Percentiles rank a stretch among this genome's conserved stretches.
These are phyloP conservation scores for Donacobius atricapilla DNA, from an alignment of 2,113 vertebrate genomes.

Conservation along the genomic window DNA sequence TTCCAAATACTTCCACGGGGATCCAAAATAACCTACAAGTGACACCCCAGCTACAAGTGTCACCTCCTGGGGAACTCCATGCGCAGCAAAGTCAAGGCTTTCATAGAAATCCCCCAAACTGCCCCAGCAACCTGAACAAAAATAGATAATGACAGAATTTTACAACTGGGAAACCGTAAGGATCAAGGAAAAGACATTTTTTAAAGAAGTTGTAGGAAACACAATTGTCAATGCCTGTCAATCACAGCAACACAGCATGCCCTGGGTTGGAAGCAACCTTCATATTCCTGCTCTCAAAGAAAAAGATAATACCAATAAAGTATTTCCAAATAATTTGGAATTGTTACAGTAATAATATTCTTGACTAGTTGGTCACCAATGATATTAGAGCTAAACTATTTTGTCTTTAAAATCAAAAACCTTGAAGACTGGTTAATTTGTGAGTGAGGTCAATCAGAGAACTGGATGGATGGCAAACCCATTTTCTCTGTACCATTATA, in stretches of 20 bases:
- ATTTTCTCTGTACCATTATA: background rate
- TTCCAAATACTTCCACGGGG: background rate
- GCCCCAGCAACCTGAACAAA: background rate
- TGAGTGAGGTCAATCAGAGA: background rate
- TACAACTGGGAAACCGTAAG: background rate
- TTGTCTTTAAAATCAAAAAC: background rate
- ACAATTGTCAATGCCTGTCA: background rate
- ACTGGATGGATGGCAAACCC: background rate
- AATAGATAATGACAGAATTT: background rate
- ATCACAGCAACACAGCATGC: background rate
- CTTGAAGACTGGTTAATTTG: background rate
- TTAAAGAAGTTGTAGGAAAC: background rate
- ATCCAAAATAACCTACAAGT: background rate
- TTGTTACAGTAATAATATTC: background rate
- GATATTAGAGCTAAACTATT: background rate
- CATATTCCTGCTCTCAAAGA: background rate
- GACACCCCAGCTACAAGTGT: background rate
- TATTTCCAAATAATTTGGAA: background rate
- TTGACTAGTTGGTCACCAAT: background rate
- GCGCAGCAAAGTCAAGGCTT: background rate
- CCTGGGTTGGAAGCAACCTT: background rate
- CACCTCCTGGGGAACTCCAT: background rate
- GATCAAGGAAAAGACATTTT: background rate
- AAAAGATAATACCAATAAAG: background rate
- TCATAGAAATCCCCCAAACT: background rate